Conservation (phyloP, 2,113 vertebrate species). For the Ciconia stormi region DNA sequence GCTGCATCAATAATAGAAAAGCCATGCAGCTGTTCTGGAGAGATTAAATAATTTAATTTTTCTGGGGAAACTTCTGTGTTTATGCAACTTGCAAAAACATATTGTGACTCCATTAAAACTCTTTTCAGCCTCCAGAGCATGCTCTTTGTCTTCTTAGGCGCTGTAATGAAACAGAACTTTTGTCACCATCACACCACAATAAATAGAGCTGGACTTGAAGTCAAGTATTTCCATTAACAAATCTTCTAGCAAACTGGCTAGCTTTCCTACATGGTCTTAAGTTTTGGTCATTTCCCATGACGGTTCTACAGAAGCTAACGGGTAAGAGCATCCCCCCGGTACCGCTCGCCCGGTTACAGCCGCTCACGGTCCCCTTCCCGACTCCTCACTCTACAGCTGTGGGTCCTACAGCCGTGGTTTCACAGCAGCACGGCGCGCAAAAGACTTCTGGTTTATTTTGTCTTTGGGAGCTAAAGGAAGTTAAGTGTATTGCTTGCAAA, state of each 20-base stretch:
- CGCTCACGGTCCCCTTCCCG: fast-evolving
- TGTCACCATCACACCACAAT: neutral
- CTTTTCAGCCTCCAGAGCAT: neutral
- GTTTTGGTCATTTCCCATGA: neutral
- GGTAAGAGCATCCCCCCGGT: neutral
- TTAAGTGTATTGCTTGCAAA: constrained; percentile 13
- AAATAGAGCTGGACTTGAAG: neutral
- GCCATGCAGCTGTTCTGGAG: neutral
- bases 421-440: neutral
- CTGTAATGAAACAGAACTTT: neutral
- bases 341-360: neutral
- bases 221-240: neutral
- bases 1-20: neutral
- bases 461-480: constrained; percentile 30
- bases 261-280: fast-evolving
- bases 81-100: neutral
- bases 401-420: neutral
- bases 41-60: neutral
- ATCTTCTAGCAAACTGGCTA: neutral
- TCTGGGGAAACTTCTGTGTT: neutral
- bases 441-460: neutral
- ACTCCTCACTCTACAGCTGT: neutral
- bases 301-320: neutral
- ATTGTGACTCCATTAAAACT: neutral
- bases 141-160: neutral